Percentiles rank a stretch among this genome's conserved stretches.
phyloP scores from a whole-genome alignment of 2,113 vertebrate genomes.

The Harpagus bidentatus region DNA sequence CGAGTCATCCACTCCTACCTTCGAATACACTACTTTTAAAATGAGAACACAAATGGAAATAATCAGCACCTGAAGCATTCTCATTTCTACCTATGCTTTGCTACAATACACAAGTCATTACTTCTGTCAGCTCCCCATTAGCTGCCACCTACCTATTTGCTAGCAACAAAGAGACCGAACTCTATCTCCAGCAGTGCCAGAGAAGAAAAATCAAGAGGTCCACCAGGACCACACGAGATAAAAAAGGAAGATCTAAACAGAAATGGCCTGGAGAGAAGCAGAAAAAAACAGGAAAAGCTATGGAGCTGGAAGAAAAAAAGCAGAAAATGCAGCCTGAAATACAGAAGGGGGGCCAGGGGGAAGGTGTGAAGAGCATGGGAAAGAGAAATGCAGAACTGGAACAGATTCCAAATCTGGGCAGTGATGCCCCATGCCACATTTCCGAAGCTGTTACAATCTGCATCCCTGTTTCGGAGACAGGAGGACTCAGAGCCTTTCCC shows the following conservation, averaged over 20 bases:
- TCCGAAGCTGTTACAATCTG: background rate
- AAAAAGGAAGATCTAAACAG: background rate
- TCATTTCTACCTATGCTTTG: background rate
- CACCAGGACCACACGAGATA: background rate
- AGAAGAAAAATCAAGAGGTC: background rate
- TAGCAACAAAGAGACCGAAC: background rate
- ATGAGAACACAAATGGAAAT: background rate
- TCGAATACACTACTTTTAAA: background rate
- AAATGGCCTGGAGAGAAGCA: background rate
- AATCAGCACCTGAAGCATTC: background rate
- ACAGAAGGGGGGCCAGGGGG: background rate
- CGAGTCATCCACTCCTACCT: background rate
- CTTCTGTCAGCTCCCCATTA: background rate
- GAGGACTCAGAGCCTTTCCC: background rate
- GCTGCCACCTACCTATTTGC: background rate
- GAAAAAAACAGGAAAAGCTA: background rate
- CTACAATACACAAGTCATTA: background rate
- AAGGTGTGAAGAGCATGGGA: background rate
- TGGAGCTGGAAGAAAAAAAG: background rate
- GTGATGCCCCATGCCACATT: background rate
- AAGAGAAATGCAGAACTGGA: background rate
- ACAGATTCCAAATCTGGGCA: background rate
- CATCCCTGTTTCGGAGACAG: background rate
- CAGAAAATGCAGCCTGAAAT: background rate
- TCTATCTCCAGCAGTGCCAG: background rate